These are phyloP conservation scores for Notoglanidium macrostoma DNA, from an alignment of 2,797 vertebrate species.

Conservation along the genomic window DNA sequence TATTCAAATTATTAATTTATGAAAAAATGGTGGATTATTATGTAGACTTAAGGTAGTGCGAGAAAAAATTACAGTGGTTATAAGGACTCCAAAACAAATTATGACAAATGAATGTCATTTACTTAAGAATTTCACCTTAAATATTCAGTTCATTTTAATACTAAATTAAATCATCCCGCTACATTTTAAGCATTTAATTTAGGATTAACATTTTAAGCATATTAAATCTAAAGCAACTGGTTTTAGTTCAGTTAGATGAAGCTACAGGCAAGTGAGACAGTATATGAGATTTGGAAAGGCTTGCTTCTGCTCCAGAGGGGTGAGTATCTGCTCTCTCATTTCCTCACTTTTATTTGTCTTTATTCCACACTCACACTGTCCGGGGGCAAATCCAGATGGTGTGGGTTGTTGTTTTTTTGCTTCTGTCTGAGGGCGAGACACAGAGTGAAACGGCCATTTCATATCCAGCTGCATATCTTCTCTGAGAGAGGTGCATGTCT, in stretches of 20 bases:
- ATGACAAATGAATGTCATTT: neutral
- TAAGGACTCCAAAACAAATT: neutral
- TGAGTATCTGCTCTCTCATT: constrained; percentile 7
- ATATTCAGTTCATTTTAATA: neutral
- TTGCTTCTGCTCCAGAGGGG: neutral
- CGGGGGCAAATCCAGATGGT: neutral
- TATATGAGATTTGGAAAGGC: neutral
- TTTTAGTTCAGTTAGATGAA: neutral
- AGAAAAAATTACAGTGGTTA: too few relatives aligned
- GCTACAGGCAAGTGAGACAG: neutral
- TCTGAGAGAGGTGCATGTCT: neutral
- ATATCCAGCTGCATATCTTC: neutral
- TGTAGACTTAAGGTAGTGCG: neutral
- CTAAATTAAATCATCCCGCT: neutral
- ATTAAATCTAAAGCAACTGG: neutral
- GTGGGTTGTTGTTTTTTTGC: neutral
- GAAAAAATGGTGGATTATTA: neutral
- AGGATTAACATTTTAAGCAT: neutral
- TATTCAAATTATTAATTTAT: neutral
- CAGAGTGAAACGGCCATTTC: constrained; percentile 6
- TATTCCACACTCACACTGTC: constrained; percentile 3
- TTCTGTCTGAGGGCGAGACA: neutral
- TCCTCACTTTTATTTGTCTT: constrained; percentile 11
- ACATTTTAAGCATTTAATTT: neutral
- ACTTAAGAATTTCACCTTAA: neutral